phyloP scores from a whole-genome alignment of 2,888 invertebrate species.

The Spialia ferax region DNA sequence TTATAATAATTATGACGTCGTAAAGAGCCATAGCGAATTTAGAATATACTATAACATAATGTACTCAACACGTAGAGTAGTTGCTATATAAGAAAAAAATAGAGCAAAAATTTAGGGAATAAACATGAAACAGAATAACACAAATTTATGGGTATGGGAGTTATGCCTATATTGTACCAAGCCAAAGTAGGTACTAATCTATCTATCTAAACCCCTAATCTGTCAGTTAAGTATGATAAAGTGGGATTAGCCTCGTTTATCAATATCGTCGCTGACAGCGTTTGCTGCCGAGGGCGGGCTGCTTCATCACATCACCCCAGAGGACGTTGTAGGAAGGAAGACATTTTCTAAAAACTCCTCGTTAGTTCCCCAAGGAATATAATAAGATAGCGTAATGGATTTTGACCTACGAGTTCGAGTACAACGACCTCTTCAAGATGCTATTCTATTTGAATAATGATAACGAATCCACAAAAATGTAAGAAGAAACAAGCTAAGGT shows the following conservation, averaged over 20 bases:
- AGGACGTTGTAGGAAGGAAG: neutral
- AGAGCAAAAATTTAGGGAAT: neutral
- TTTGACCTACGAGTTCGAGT: too few relatives aligned
- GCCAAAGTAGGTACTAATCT: neutral
- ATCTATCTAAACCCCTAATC: neutral
- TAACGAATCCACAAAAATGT: too few relatives aligned
- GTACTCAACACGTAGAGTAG: too few relatives aligned
- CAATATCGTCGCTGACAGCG: neutral
- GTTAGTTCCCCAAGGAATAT: neutral
- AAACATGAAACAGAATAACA: too few relatives aligned
- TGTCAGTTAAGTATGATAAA: conserved; percentile 1
- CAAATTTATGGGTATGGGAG: too few relatives aligned
- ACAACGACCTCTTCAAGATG: too few relatives aligned
- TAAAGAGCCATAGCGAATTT: neutral
- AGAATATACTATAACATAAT: neutral
- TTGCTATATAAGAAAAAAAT: too few relatives aligned
- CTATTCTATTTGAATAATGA: too few relatives aligned
- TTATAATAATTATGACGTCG: neutral
- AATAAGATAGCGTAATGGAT: too few relatives aligned
- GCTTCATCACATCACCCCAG: neutral
- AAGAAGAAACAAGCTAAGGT: too few relatives aligned
- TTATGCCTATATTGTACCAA: too few relatives aligned
- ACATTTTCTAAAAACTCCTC: neutral
- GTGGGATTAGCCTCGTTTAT: neutral
- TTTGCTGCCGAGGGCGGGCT: neutral